phyloP scores from a whole-genome alignment of 2,797 vertebrate genomes.

The Phyllotis vaccarum region DNA sequence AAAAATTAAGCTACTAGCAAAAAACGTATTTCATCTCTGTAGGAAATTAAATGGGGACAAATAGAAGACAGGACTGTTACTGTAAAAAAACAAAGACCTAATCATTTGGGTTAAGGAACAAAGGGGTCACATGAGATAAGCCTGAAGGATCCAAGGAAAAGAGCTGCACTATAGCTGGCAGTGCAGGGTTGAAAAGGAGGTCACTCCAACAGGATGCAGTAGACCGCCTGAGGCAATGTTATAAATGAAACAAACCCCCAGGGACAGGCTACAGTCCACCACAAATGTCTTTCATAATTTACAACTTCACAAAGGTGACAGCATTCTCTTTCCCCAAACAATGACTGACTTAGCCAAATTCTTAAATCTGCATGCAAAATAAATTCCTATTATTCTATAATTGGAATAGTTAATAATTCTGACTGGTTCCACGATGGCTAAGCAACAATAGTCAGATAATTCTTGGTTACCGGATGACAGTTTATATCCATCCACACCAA shows the following conservation, averaged over 20 bases:
- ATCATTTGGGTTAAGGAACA: conserved; percentile 87
- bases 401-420: neutral
- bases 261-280: conserved; percentile 88
- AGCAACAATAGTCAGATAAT: neutral
- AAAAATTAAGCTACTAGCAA: conserved; percentile 80
- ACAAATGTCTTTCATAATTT: conserved; percentile 90
- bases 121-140: conserved; percentile 91
- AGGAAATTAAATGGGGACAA: conserved; percentile 18
- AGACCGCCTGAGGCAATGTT: conserved; percentile 89
- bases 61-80: conserved; percentile 45
- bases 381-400: conserved; percentile 28
- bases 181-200: conserved; percentile 94
- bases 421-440: conserved; percentile 21
- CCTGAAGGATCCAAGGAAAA: conserved; percentile 86
- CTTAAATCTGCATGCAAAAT: conserved; percentile 60
- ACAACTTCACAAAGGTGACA: conserved; percentile 87
- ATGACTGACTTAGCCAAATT: conserved; percentile 80
- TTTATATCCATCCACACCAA: neutral
- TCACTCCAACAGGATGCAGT: conserved; percentile 96
- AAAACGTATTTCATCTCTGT: neutral
- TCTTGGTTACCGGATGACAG: neutral
- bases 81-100: conserved; percentile 77
- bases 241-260: conserved; percentile 95
- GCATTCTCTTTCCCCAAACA: conserved; percentile 84
- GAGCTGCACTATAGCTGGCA: conserved; percentile 89